Percentiles rank a stretch among this genome's conserved stretches.
These are phyloP conservation scores for Pristionchus japonicus DNA, from an alignment of 2,888 invertebrate genomes.

Conservation along the genomic window DNA sequence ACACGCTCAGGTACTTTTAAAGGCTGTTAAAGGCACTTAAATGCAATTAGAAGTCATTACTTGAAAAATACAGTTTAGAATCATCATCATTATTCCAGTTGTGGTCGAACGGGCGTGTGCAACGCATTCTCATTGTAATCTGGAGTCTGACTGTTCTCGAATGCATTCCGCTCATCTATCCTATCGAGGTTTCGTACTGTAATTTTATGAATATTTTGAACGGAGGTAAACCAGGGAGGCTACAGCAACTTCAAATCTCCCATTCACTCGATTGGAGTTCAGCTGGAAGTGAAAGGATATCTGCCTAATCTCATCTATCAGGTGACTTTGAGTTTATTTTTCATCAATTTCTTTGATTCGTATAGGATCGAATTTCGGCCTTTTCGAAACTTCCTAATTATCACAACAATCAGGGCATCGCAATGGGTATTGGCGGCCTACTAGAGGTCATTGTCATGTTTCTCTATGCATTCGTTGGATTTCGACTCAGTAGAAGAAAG, in stretches of 20 bases:
- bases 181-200: not conserved
- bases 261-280: not conserved
- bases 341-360: not conserved
- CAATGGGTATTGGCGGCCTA: not conserved
- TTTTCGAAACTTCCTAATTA: not conserved
- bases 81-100: conserved; percentile 11
- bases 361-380: not conserved
- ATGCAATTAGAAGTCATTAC: no score
- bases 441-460: not conserved
- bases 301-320: not conserved
- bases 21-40: no score
- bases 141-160: not conserved
- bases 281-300: not conserved
- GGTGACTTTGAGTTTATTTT: no score
- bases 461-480: not conserved
- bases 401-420: not conserved
- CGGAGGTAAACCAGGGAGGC: not conserved
- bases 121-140: not conserved
- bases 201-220: no score
- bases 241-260: not conserved
- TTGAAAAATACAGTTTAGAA: no score
- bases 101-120: not conserved
- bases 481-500: not conserved
- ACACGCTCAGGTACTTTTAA: no score
- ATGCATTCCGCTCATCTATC: conserved; percentile 13